Evolutionary conservation across 2,888 invertebrate species (phyloP), one percentile per base, ranked within the genome.

Genomic region (Drosophila melanosoma): DNA sequence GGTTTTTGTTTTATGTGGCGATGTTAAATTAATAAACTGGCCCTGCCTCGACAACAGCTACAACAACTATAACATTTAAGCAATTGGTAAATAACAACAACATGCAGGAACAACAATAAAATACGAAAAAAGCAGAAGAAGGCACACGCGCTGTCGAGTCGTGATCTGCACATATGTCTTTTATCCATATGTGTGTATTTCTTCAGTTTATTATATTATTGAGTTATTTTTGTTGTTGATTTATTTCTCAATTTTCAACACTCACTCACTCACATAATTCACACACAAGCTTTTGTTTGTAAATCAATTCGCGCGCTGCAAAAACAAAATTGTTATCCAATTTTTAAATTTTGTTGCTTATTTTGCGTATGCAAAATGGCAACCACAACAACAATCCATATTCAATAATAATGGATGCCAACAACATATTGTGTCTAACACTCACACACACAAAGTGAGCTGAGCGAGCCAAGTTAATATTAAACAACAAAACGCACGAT

Each of bases 1-100:
- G 68, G 61, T 63, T 72, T 66, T 70, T 64, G 63, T 63, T 57
- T 66, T 69, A 53, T 71, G 69, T 75, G 76, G 73, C 67, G 84
- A 79, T 84, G 87, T 83, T 83, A 85, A 85, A 87, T 87, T 87
- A 85, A 85, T 85, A 83, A 85, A 85, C 85, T 83, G 83, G 87
- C 81, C 81, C 81, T 79, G 75, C 65, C 83, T 75, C 70, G 74
- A 65, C 78, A 70, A 56, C 81, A 61, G 52, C 54, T 49, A 58
- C 70, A 76, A 64, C 60, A 49, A 62, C 69, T 65, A 62, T 67
- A n/a, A 56, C 29, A 54, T 54, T 26, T 29, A 59, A 68, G 67
- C 51, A 54, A 60, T 76, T 59, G 75, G 26, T 38, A 35, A 75
- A 49, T 60, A 76, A 52, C 45, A 65, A 60, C 53, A 69, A 63